Evolutionary conservation across 2,797 vertebrate genomes (phyloP).

Genomic region (Austrolebias charrua): DNA sequence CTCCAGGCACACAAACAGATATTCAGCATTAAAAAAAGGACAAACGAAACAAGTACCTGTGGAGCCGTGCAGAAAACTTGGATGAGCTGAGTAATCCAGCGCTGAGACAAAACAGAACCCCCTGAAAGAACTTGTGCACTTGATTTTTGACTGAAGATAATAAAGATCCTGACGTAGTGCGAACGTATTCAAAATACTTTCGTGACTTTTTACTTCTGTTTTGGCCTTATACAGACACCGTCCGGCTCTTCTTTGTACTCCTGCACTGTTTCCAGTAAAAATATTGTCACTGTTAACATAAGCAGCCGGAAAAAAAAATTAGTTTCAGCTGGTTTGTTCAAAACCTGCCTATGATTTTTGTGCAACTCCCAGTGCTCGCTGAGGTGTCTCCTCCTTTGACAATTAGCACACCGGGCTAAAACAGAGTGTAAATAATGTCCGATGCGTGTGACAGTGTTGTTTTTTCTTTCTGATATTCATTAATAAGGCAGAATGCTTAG

Average conservation of each 20-base stretch:
- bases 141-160: conserved; percentile 69
- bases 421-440: conserved; percentile 74
- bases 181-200: conserved; percentile 77
- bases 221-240: conserved; percentile 83
- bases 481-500: conserved; percentile 78
- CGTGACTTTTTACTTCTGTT: conserved; percentile 74
- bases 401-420: conserved; percentile 76
- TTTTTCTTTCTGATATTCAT: conserved; percentile 82
- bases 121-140: conserved; percentile 59
- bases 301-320: conserved; percentile 82
- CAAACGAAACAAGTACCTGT: conserved; percentile 59
- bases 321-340: conserved; percentile 71
- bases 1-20: conserved; percentile 79
- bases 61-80: conserved; percentile 45
- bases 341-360: conserved; percentile 46
- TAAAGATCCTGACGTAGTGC: conserved; percentile 63
- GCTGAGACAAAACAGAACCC: conserved; percentile 73
- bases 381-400: conserved; percentile 75
- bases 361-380: conserved; percentile 61
- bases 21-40: conserved; percentile 61
- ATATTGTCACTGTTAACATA: conserved; percentile 80
- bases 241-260: conserved; percentile 48
- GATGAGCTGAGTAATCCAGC: conserved; percentile 47
- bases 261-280: conserved; percentile 81
- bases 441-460: conserved; percentile 75